These are phyloP conservation scores for Tetraodon nigroviridis DNA, from an alignment of 2,113 vertebrate species.

Conservation along the genomic window DNA sequence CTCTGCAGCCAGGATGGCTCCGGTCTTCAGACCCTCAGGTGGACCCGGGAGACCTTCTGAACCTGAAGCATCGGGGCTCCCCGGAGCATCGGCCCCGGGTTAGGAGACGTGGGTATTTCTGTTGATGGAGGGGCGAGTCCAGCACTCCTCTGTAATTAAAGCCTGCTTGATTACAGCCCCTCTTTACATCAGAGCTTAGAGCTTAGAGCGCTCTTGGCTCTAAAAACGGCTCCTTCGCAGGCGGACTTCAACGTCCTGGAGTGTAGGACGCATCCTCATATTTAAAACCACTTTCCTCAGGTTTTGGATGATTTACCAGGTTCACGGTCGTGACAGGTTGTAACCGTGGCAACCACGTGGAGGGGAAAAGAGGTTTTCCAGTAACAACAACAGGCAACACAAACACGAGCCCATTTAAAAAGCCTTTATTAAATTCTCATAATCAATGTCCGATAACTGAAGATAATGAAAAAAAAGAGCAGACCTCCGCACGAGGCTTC, in stretches of 20 bases:
- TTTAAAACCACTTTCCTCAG: too few species aligned
- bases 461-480: slow-evolving; percentile 68
- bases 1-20: not conserved
- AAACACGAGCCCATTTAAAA: slow-evolving; percentile 47
- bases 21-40: not conserved
- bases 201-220: slow-evolving; percentile 49
- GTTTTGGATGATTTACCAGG: too few species aligned
- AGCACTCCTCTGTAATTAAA: slow-evolving; percentile 65
- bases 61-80: not conserved
- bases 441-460: slow-evolving; percentile 72
- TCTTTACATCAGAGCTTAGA: slow-evolving; percentile 25
- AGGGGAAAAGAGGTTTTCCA: not conserved
- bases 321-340: too few species aligned
- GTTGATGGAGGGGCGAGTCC: slow-evolving; percentile 63
- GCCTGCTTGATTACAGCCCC: slow-evolving; percentile 65
- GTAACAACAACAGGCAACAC: not conserved
- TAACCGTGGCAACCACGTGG: too few species aligned
- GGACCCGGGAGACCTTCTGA: too few species aligned
- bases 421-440: slow-evolving; percentile 73
- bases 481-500: slow-evolving; percentile 48
- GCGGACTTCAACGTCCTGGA: too few species aligned
- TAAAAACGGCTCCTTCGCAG: slow-evolving; percentile 35
- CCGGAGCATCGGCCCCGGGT: slow-evolving; percentile 15
- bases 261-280: too few species aligned
- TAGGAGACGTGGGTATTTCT: slow-evolving; percentile 58